Percentiles rank a stretch among this genome's conserved stretches.
Evolutionary conservation across 1,140 invertebrate species (phyloP).

Genomic region (Drosophila guanche): DNA sequence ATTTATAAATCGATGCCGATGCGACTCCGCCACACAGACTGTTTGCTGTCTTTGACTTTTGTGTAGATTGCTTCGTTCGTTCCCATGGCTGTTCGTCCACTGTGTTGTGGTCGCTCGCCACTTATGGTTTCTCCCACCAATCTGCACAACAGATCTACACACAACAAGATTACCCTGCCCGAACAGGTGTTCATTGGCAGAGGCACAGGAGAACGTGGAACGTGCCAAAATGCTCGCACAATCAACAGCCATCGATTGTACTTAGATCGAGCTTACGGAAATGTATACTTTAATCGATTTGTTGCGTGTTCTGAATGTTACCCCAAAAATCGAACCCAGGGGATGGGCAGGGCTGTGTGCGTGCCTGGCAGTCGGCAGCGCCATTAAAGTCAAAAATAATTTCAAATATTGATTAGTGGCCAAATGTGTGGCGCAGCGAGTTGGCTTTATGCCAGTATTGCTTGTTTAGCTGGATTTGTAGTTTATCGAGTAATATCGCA

Average conservation of each 20-base stretch:
- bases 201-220: not conserved
- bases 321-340: conserved; percentile 23
- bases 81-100: conserved; percentile 1
- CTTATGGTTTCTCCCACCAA: not conserved
- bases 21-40: not conserved
- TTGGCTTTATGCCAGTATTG: conserved; percentile 34
- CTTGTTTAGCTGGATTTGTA: conserved; percentile 41
- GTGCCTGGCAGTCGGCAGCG: conserved; percentile 32
- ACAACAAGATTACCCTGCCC: conserved; percentile 2
- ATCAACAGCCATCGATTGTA: conserved; percentile 8
- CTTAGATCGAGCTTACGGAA: conserved; percentile 31
- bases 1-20: conserved; percentile 37
- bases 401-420: conserved; percentile 59
- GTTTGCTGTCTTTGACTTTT: not conserved
- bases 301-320: conserved; percentile 72
- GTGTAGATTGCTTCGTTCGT: conserved; percentile 1
- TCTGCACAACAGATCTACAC: not conserved
- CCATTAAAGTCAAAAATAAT: conserved; percentile 76
- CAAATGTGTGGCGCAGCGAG: conserved; percentile 31
- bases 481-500: conserved; percentile 30
- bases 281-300: conserved; percentile 76
- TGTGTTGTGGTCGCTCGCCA: conserved; percentile 5
- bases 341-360: conserved; percentile 33
- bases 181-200: conserved; percentile 41
- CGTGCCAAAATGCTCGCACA: conserved; percentile 38